Evolutionary conservation across 1,140 invertebrate genomes (phyloP).

Genomic region (Archegozetes longisetosus): DNA sequence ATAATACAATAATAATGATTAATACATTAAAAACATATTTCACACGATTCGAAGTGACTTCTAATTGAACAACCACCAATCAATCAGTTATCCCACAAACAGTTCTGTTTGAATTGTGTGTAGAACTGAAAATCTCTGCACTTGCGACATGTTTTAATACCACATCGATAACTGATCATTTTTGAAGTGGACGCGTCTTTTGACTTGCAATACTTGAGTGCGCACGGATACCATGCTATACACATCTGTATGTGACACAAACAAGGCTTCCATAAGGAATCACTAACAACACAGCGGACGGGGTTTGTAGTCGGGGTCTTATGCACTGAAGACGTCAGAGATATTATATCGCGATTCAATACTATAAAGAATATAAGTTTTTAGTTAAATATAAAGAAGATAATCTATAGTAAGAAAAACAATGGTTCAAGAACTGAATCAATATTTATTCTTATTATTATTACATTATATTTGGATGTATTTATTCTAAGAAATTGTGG

Average conservation of each 20-base stretch:
- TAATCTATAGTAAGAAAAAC: conserved; percentile 23
- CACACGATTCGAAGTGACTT: too few species aligned
- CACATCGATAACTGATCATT: conserved; percentile 55
- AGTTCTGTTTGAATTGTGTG: conserved; percentile 60
- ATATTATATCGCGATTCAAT: conserved; percentile 19
- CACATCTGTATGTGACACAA: conserved; percentile 64
- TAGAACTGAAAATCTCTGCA: conserved; percentile 72
- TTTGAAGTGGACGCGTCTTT: conserved; percentile 40
- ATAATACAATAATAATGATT: too few species aligned
- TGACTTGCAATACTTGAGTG: conserved; percentile 79
- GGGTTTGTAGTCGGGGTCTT: conserved; percentile 25
- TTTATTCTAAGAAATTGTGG: too few species aligned
- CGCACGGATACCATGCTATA: conserved; percentile 78
- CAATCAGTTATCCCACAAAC: conserved; percentile 78
- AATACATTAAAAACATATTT: too few species aligned
- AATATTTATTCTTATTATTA: too few species aligned
- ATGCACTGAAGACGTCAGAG: conserved; percentile 23
- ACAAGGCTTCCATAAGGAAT: conserved; percentile 38
- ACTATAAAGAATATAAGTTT: conserved; percentile 15
- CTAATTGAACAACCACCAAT: too few species aligned
- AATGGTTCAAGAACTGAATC: too few species aligned
- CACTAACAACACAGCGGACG: background rate
- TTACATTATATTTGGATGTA: too few species aligned
- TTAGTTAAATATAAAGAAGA: background rate
- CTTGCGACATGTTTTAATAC: conserved; percentile 83